Evolutionary conservation across 2,888 invertebrate genomes (phyloP).

Genomic region (Hipparchia semele): DNA sequence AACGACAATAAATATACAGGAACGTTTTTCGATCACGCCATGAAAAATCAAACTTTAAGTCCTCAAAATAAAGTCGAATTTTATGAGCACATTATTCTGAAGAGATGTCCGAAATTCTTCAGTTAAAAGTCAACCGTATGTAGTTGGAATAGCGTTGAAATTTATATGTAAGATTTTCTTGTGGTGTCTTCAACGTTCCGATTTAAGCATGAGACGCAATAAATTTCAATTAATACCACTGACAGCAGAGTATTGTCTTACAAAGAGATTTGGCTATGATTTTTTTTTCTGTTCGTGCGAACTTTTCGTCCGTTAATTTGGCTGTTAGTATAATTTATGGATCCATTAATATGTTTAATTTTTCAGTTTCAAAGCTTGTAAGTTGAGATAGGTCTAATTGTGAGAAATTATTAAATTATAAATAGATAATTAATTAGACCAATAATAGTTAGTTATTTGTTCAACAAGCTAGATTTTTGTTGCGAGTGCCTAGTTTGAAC

Average conservation of each 20-base stretch:
- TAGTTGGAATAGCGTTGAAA: conserved; percentile 46
- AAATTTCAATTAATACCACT: conserved; percentile 80
- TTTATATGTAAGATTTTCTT: conserved; percentile 42
- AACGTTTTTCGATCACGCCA: conserved; percentile 42
- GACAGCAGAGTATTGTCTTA: conserved; percentile 71
- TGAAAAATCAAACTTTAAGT: conserved; percentile 18
- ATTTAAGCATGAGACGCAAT: conserved; percentile 68
- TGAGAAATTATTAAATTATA: neutral
- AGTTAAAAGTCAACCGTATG: conserved; percentile 47
- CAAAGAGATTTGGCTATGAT: conserved; percentile 67
- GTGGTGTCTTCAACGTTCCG: conserved; percentile 62
- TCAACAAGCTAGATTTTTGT: too few species aligned
- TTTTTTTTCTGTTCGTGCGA: conserved; percentile 48
- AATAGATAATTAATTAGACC: neutral
- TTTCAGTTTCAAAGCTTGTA: conserved; percentile 1
- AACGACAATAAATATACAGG: conserved; percentile 64
- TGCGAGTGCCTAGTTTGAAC: too few species aligned
- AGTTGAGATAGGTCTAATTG: neutral
- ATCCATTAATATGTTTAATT: conserved; percentile 14
- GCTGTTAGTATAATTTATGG: conserved; percentile 22
- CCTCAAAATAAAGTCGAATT: conserved; percentile 25
- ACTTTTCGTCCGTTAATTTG: conserved; percentile 40
- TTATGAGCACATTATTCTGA: conserved; percentile 9
- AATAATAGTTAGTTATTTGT: too few species aligned
- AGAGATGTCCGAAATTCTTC: conserved; percentile 22